Base-by-base conservation (phyloP, 2,888 invertebrate species). In the Chymomyza amoena region DNA sequence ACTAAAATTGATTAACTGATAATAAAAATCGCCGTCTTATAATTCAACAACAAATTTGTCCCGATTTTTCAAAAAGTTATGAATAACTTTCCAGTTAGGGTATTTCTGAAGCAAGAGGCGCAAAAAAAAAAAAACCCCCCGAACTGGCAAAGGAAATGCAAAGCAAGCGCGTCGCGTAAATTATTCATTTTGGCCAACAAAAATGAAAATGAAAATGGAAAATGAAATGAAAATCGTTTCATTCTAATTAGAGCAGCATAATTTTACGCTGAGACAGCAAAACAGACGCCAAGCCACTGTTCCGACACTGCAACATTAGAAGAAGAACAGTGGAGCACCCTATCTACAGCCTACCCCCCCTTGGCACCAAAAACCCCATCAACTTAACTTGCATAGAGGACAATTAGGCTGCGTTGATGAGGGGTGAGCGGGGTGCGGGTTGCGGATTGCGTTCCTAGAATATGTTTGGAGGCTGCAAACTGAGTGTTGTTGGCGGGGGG, bases 181-280 rank as follows among this genome's bases (percentile, higher is more conserved):
- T 82, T 82, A 86, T 82, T 84, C 87, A 86, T 86, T 82, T 82
- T 83, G 75, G 81, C 79, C 78, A 68, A 57, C 39, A 60, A 20
- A 36, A 62, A 52, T 57, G 51, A 50, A 57, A 68, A 84, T 79
- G 77, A 75, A 81, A 84, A 84, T 84, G 82, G 74, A 87, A 87
- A 87, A 83, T 83, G 57, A 57, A 57, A 57, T 57, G 85, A 83
- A 83, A 83, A 83, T 83, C 85, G 85, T 87, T 83, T 87, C 82
- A 84, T 83, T 83, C 87, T 83, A 87, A 83, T 83, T 87, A 83
- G 83, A 83, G 82, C 85, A 87, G 82, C 87, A 84, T 75, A 85
- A 84, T 85, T 83, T 87, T 76, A 75, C 20, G 83, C 87, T 87
- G 83, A 83, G 83, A 78, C 87, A 87, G 83, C 83, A 83, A 45